Evolutionary conservation across 2,888 invertebrate species (phyloP).

Genomic region (Xestia sexstrigata): DNA sequence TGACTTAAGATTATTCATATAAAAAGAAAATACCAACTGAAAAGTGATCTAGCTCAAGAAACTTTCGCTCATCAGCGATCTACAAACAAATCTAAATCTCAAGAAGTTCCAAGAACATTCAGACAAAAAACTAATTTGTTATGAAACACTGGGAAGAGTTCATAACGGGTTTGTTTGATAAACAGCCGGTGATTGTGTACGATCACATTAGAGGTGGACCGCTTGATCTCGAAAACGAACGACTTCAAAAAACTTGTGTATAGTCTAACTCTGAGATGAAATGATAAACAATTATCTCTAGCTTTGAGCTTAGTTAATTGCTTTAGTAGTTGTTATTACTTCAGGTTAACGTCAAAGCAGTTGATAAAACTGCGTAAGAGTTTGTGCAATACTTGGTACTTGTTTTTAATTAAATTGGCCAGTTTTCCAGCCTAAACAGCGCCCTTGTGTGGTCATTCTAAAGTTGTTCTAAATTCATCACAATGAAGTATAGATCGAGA

Average conservation of each 20-base stretch:
- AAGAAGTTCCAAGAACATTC: conserved; percentile 71
- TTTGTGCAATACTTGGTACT: not conserved
- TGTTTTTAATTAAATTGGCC: not conserved
- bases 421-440: no score
- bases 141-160: conserved; percentile 80
- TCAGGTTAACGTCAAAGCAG: conserved; percentile 10
- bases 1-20: not conserved
- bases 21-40: not conserved
- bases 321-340: conserved; percentile 29
- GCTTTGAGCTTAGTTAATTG: conserved; percentile 46
- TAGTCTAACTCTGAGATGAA: conserved; percentile 50
- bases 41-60: conserved; percentile 3
- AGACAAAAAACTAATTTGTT: conserved; percentile 75
- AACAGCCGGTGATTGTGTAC: conserved; percentile 66
- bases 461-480: not conserved
- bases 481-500: not conserved
- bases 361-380: not conserved
- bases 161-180: conserved; percentile 77
- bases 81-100: conserved; percentile 28
- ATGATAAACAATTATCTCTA: conserved; percentile 44
- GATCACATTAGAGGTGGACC: conserved; percentile 46
- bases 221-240: conserved; percentile 47
- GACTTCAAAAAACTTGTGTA: conserved; percentile 58
- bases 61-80: conserved; percentile 1
- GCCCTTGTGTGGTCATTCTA: not conserved